A percentile compares a stretch with the other conserved stretches of the same genome.
Evolutionary conservation across 2,113 vertebrate genomes (phyloP).

Genomic region (Psephotus haematonotus): DNA sequence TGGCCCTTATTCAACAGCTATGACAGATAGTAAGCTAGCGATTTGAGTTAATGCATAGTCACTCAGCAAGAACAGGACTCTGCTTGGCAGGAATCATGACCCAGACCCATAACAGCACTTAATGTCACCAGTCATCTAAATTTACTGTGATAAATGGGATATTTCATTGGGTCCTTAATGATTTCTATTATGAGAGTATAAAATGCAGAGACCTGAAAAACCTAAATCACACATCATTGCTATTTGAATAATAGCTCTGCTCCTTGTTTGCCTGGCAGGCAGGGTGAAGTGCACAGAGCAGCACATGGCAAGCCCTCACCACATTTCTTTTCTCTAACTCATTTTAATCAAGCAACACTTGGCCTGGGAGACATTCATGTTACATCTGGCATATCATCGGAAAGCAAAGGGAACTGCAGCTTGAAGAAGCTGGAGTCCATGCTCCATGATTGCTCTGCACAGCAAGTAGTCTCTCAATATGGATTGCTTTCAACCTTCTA

Average conservation of each 20-base stretch:
- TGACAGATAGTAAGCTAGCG: background rate
- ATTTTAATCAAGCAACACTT: background rate
- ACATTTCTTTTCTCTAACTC: background rate
- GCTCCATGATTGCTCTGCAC: background rate
- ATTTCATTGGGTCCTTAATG: background rate
- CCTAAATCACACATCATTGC: background rate
- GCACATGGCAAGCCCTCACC: accelerated
- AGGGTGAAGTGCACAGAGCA: background rate
- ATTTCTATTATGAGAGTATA: background rate
- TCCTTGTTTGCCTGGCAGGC: background rate
- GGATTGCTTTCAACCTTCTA: background rate
- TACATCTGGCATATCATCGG: background rate
- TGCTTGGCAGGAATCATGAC: background rate
- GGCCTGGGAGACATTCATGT: background rate
- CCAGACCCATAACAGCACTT: background rate
- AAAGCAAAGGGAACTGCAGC: background rate
- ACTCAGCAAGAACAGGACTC: background rate
- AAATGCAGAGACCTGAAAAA: background rate
- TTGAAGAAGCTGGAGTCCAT: background rate
- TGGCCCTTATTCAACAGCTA: background rate
- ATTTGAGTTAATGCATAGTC: background rate
- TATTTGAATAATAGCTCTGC: background rate
- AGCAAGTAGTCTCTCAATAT: background rate
- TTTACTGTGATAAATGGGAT: background rate
- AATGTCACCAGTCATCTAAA: background rate